Percentiles rank a stretch among this genome's conserved stretches.
Evolutionary conservation across 2,888 invertebrate species (phyloP).

Genomic region (Thumatha senex): DNA sequence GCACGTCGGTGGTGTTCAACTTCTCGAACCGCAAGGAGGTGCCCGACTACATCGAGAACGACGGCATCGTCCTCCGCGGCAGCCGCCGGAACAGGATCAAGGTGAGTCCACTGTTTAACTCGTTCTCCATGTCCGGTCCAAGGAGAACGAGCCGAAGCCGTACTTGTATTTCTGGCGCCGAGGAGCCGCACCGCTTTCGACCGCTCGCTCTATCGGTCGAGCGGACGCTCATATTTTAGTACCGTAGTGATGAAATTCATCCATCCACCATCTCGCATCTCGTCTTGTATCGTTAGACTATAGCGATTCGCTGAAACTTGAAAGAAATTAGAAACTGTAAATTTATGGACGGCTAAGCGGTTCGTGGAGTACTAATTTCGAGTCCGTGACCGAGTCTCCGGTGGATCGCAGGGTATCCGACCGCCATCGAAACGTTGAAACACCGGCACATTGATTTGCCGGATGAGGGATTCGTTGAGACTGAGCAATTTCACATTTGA

Average conservation of each 20-base stretch:
- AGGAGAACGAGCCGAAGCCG: too few relatives aligned
- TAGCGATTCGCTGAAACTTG: not conserved
- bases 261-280: too few relatives aligned
- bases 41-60: conserved; percentile 96
- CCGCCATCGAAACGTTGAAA: not conserved
- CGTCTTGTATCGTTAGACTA: not conserved
- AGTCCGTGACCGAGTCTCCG: too few relatives aligned
- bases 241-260: too few relatives aligned
- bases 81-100: conserved; percentile 87
- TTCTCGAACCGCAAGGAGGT: conserved; percentile 93
- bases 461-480: conserved; percentile 8
- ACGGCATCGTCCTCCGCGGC: conserved; percentile 89
- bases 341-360: too few relatives aligned
- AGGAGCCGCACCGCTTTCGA: too few relatives aligned
- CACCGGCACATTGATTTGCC: conserved; percentile 2
- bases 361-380: too few relatives aligned
- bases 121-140: too few relatives aligned
- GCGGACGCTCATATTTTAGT: too few relatives aligned
- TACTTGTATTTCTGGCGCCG: too few relatives aligned
- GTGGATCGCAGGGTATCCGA: not conserved
- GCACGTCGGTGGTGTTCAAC: conserved; percentile 93
- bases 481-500: conserved; percentile 36
- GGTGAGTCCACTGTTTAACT: conserved; percentile 82
- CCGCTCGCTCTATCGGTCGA: too few relatives aligned
- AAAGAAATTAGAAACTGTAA: too few relatives aligned